Conservation (phyloP, 1,140 invertebrate genomes). For the Uloborus diversus region DNA sequence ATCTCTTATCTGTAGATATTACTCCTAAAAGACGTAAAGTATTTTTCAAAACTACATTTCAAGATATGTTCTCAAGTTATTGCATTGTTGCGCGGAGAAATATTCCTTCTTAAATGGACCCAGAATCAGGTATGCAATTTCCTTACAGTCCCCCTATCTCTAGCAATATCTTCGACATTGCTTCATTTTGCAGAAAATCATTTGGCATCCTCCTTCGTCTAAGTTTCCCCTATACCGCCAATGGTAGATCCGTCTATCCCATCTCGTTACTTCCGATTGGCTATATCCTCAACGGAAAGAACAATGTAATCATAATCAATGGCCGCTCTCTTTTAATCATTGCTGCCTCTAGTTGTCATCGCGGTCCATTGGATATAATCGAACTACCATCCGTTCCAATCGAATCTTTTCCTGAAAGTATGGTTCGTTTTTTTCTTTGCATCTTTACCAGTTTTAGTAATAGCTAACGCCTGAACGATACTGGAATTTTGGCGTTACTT, state of each 20-base stretch:
- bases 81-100: too few relatives aligned
- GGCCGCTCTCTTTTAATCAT: conserved; percentile 44
- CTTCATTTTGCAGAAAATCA: conserved; percentile 25
- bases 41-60: too few relatives aligned
- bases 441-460: not conserved
- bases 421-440: conserved; percentile 9
- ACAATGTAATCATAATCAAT: conserved; percentile 43
- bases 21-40: too few relatives aligned
- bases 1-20: too few relatives aligned
- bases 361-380: conserved; percentile 23
- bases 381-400: conserved; percentile 1
- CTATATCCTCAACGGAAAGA: conserved; percentile 32
- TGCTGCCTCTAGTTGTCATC: conserved; percentile 22
- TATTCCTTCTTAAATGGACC: too few relatives aligned
- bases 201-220: not conserved
- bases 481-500: too few relatives aligned
- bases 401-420: conserved; percentile 12
- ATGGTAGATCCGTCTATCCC: conserved; percentile 1
- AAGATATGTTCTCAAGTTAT: too few relatives aligned
- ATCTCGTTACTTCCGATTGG: conserved; percentile 36
- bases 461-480: too few relatives aligned
- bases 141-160: too few relatives aligned
- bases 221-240: too few relatives aligned
- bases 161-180: too few relatives aligned
- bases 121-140: too few relatives aligned